These are phyloP conservation scores for Campoletis raptor DNA, from an alignment of 2,888 invertebrate genomes.

Conservation along the genomic window DNA sequence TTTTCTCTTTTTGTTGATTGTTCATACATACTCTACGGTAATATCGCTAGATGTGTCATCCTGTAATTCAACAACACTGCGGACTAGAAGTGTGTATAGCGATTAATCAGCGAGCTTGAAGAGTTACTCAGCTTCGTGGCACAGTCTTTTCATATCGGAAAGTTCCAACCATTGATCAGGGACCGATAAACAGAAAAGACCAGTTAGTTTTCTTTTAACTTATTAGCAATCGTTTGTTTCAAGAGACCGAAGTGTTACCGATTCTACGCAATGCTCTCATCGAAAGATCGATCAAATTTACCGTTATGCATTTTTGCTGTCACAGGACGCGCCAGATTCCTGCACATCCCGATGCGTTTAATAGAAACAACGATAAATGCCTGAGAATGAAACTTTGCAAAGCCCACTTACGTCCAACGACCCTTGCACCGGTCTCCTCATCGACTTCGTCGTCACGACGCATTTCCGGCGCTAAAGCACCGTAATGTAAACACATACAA, in stretches of 20 bases:
- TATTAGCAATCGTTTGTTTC: slow-evolving; percentile 72
- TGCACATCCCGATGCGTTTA: background rate
- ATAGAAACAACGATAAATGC: slow-evolving; percentile 36
- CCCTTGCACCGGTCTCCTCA: slow-evolving; percentile 18
- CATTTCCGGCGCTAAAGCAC: slow-evolving; percentile 53
- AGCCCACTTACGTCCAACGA: slow-evolving; percentile 47
- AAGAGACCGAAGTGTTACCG: slow-evolving; percentile 51
- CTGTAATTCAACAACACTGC: slow-evolving; percentile 11
- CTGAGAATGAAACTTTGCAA: slow-evolving; percentile 26
- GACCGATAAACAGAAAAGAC: slow-evolving; percentile 45
- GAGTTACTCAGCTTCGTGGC: background rate
- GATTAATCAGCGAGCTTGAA: slow-evolving; percentile 34
- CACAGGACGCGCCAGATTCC: background rate
- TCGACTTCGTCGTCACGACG: slow-evolving; percentile 45
- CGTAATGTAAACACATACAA: slow-evolving; percentile 7
- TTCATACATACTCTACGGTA: background rate
- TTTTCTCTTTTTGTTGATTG: background rate
- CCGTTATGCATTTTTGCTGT: slow-evolving; percentile 51
- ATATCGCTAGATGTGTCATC: background rate
- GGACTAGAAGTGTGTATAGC: slow-evolving; percentile 12
- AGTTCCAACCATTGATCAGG: background rate
- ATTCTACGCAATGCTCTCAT: slow-evolving; percentile 44
- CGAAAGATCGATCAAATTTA: slow-evolving; percentile 72
- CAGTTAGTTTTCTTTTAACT: slow-evolving; percentile 72
- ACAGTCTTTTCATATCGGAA: background rate